Conservation (phyloP, 2,113 vertebrate genomes). For the Corythoichthys haematopterus region DNA sequence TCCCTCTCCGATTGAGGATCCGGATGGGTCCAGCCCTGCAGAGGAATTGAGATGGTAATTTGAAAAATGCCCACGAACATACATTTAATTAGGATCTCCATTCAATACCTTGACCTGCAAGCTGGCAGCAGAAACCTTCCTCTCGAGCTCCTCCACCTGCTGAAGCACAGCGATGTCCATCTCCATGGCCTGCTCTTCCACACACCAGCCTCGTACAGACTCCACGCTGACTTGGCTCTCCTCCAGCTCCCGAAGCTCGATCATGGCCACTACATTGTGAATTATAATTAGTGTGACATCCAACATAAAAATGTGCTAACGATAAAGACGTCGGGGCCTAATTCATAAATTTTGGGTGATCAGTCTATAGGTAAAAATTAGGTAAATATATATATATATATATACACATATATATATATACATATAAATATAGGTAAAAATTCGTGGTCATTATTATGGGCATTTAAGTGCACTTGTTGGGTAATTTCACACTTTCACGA, state of each 20-base stretch:
- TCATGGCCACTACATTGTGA: constrained; percentile 79
- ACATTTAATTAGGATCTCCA: too few species aligned
- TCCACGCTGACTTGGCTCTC: constrained; percentile 92
- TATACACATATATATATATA: too few species aligned
- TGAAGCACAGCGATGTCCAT: constrained; percentile 91
- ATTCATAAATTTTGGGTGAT: too few species aligned
- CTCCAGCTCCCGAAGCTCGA: constrained; percentile 87
- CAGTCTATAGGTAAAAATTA: too few species aligned
- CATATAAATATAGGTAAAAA: too few species aligned
- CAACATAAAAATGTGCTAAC: too few species aligned
- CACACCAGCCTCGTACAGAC: constrained; percentile 91
- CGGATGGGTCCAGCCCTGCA: constrained; percentile 92
- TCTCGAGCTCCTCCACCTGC: constrained; percentile 96
- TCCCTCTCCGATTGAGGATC: constrained; percentile 95
- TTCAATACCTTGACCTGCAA: constrained; percentile 89
- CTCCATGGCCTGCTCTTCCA: constrained; percentile 97
- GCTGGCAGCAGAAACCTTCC: constrained; percentile 93
- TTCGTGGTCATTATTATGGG: too few species aligned
- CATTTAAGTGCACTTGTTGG: too few species aligned
- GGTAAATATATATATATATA: too few species aligned
- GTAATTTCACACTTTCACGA: too few species aligned
- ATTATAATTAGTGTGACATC: background rate
- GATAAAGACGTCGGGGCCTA: too few species aligned
- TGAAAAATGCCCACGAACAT: too few species aligned
- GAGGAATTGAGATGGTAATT: background rate